Evolutionary conservation across 53 echinoderm and acorn worm species (phyloP).

Genomic region (Hippasteria phrygiana): DNA sequence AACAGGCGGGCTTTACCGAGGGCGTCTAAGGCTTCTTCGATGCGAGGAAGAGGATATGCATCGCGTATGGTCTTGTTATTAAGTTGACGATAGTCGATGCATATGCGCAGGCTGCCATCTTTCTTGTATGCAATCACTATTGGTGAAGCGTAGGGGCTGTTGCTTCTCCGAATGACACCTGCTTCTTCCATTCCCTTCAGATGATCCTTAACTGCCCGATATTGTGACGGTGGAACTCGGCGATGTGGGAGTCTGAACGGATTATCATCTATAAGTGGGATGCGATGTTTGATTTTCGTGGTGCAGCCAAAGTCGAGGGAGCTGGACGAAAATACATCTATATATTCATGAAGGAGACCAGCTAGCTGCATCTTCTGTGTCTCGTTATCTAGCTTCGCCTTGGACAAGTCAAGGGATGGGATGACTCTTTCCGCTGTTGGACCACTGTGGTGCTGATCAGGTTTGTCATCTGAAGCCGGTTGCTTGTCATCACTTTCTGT

Average conservation of each 20-base stretch:
- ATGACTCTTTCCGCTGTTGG: neutral
- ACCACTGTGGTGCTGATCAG: neutral
- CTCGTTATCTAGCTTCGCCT: constrained; percentile 1
- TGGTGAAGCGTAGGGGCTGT: too few relatives aligned
- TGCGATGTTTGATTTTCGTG: constrained; percentile 2
- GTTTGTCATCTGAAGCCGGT: neutral
- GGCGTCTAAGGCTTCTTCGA: too few relatives aligned
- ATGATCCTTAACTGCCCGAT: too few relatives aligned
- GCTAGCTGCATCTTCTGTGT: constrained; percentile 15
- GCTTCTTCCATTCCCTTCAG: too few relatives aligned
- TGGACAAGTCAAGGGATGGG: constrained; percentile 2
- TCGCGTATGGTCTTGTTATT: constrained; percentile 75
- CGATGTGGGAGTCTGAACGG: constrained; percentile 42
- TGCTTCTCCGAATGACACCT: constrained; percentile 13
- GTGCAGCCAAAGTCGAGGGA: constrained; percentile 39
- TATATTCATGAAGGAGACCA: constrained; percentile 2
- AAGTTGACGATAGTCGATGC: constrained; percentile 74
- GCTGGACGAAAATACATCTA: too few relatives aligned
- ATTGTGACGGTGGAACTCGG: too few relatives aligned
- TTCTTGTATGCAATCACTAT: constrained; percentile 68
- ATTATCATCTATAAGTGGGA: constrained; percentile 17
- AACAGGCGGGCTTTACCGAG: constrained; percentile 55
- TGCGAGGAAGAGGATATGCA: too few relatives aligned
- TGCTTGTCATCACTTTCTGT: neutral
- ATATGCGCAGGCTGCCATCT: constrained; percentile 70